Conservation (phyloP, 2,113 vertebrate genomes). For the Miniopterus natalensis region DNA sequence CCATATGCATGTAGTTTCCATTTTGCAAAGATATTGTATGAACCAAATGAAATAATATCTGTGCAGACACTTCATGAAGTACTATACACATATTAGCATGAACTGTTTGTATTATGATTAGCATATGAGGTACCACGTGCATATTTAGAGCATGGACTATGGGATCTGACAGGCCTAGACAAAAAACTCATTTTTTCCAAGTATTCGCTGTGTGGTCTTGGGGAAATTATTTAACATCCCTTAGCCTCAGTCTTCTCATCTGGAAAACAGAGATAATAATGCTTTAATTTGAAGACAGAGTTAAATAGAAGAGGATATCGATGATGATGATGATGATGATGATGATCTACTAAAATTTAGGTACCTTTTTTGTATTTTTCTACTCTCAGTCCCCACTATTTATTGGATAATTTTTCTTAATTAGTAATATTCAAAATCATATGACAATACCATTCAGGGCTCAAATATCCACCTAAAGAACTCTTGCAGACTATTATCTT, state of each 20-base stretch:
- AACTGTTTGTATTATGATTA: conserved; percentile 40
- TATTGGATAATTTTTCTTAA: conserved; percentile 52
- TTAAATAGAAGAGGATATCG: conserved; percentile 20
- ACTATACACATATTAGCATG: background rate
- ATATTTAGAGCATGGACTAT: background rate
- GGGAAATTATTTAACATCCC: conserved; percentile 1
- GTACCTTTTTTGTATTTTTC: background rate
- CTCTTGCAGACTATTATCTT: background rate
- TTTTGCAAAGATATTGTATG: conserved; percentile 47
- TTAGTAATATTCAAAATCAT: conserved; percentile 3
- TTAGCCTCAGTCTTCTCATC: conserved; percentile 40
- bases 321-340: background rate
- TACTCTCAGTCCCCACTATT: background rate
- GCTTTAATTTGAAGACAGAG: background rate
- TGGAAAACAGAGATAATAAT: conserved; percentile 20
- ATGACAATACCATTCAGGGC: conserved; percentile 5
- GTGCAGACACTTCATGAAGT: conserved; percentile 21
- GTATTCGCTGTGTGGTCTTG: background rate
- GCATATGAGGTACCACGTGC: background rate
- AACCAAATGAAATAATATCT: background rate
- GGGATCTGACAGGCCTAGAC: background rate
- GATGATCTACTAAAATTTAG: background rate
- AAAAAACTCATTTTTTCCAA: conserved; percentile 31
- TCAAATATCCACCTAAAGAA: background rate
- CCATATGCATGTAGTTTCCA: background rate